These are phyloP conservation scores for Thunnus albacares DNA, from an alignment of 2,797 vertebrate species.

Conservation along the genomic window DNA sequence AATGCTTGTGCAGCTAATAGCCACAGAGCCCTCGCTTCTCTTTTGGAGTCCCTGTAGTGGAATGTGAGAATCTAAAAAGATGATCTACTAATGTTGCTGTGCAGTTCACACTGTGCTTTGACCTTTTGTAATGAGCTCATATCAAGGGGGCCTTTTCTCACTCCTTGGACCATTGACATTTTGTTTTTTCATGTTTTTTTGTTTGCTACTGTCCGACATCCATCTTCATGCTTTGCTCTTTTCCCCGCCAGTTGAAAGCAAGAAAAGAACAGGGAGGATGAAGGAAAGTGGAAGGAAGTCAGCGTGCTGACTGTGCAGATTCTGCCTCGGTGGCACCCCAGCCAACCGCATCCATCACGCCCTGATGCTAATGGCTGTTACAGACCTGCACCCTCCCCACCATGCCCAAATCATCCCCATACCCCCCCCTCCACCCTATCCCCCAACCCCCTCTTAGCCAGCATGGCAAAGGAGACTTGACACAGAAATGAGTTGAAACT, in stretches of 20 bases:
- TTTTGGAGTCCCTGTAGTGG: conserved; percentile 30
- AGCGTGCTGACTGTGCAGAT: conserved; percentile 70
- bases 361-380: conserved; percentile 73
- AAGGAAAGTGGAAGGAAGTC: conserved; percentile 29
- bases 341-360: conserved; percentile 72
- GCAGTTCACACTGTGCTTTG: conserved; percentile 42
- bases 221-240: conserved; percentile 15
- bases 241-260: background rate
- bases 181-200: conserved; percentile 13
- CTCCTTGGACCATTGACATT: conserved; percentile 1
- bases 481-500: conserved; percentile 79
- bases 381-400: conserved; percentile 48
- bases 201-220: conserved; percentile 23
- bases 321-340: conserved; percentile 56
- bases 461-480: conserved; percentile 68
- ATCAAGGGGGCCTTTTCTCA: conserved; percentile 42
- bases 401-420: conserved; percentile 30
- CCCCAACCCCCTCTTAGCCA: conserved; percentile 42
- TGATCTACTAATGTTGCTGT: conserved; percentile 35
- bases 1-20: conserved; percentile 43
- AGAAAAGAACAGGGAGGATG: conserved; percentile 18
- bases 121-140: conserved; percentile 58
- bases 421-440: background rate
- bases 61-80: conserved; percentile 39
- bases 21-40: conserved; percentile 7